Evolutionary conservation across 2,113 vertebrate species (phyloP).

Genomic region (Passer domesticus): DNA sequence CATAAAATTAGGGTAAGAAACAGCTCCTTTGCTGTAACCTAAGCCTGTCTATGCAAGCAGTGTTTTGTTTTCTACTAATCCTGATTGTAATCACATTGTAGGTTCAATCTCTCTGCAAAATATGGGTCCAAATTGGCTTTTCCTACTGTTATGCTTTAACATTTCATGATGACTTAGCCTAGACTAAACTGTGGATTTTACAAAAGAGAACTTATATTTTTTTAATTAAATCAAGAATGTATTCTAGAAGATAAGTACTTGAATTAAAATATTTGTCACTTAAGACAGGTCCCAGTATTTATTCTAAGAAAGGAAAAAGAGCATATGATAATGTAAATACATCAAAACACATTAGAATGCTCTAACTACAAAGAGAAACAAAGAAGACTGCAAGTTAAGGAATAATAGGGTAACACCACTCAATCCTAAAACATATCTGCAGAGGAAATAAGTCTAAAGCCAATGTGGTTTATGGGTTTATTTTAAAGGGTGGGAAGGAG

Average conservation of each 20-base stretch:
- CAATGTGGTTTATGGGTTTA: background rate
- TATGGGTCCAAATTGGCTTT: background rate
- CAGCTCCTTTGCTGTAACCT: background rate
- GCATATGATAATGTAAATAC: background rate
- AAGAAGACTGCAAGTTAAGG: background rate
- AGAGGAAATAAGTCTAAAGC: background rate
- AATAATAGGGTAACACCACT: background rate
- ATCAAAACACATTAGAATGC: background rate
- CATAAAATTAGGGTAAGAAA: background rate
- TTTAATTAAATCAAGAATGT: background rate
- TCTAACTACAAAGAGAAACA: background rate
- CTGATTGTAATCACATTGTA: background rate
- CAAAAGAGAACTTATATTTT: background rate
- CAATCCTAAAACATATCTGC: background rate
- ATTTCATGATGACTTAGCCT: background rate
- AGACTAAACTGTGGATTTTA: background rate
- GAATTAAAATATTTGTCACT: background rate
- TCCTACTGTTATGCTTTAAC: background rate
- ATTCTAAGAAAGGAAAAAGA: background rate
- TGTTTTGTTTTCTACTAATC: background rate
- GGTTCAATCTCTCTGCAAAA: background rate
- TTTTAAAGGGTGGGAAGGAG: background rate
- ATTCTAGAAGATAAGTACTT: background rate
- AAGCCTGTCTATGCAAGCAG: background rate
- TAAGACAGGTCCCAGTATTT: background rate